Evolutionary conservation across 2,113 vertebrate genomes (phyloP), one percentile per base, ranked within the genome.

Genomic region (Malurus cyaneus): DNA sequence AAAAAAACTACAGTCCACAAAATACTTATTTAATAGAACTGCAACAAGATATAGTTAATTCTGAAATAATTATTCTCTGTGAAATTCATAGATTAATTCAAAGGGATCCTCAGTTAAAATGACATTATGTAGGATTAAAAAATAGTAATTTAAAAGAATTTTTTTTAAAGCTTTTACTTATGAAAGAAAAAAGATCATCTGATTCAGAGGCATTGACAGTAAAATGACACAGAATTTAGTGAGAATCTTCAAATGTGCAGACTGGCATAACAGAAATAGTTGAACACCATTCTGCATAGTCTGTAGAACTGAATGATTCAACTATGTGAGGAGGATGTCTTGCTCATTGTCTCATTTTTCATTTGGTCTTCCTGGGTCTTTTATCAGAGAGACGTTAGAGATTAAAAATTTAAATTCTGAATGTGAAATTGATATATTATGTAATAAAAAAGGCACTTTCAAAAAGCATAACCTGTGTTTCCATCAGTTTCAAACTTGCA

Each of bases 401-500:
- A 81, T 62, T 54, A 82, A 76, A n/a, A 91, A 62, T 81, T 88
- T 47, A 89, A 73, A 86, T 86, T 85, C 59, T 91, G 36, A 80
- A 76, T 56, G 10, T 46, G 31, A 69, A 85, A 65, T 72, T 14
- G 36, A 70, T 82, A 50, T 69, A 71, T 73, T 77, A 72, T 53
- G n/a, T 86, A 49, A 84, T 69, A 91, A 96, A 83, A 23, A 83
- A 85, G 79, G 29, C 26, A 89, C 42, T 80, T 87, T 65, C 44
- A 88, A 83, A 89, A 32, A 89, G 12, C 28, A 6, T 70, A 32
- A 76, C 29, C 39, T 52, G 9, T 57, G 20, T 56, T 77, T 49
- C 42, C n/a, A 9, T 64, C 49, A 91, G 41, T 60, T 91, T 46
- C n/a, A 82, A 82, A 73, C 31, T 89, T 60, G 18, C 8, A 50